A percentile compares a stretch with the other conserved stretches of the same genome.
Conservation (phyloP, 2,113 vertebrate genomes). For the Regulus satrapa region DNA sequence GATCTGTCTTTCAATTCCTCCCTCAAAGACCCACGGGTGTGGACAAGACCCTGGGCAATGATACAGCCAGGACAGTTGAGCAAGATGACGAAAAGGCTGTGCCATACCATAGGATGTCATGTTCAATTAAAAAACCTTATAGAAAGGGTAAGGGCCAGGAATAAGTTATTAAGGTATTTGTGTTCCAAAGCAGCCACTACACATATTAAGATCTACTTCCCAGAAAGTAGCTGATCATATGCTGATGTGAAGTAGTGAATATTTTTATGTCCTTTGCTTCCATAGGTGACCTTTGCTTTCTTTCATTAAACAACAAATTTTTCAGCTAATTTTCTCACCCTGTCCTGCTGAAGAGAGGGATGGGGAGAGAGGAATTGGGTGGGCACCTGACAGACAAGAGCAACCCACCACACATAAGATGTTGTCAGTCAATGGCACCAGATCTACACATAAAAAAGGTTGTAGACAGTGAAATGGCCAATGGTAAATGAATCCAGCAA, state of each 20-base stretch:
- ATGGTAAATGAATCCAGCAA: neutral
- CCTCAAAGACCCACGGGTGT: neutral
- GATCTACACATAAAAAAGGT: neutral
- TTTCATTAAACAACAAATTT: neutral
- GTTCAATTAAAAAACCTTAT: neutral
- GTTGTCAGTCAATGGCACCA: neutral
- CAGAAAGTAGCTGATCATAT: neutral
- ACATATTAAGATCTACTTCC: neutral
- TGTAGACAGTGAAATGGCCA: neutral
- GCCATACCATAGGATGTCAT: rapidly evolving
- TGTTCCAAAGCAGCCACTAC: neutral
- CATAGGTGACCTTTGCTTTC: rapidly evolving
- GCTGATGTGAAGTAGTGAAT: neutral
- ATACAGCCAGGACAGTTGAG: neutral
- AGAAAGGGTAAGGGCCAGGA: rapidly evolving
- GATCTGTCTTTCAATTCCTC: neutral
- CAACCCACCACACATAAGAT: neutral
- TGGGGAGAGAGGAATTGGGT: neutral
- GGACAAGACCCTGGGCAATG: neutral
- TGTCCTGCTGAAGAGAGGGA: neutral
- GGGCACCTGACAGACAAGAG: neutral
- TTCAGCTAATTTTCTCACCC: neutral
- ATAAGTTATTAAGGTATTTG: neutral
- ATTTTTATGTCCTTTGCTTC: neutral
- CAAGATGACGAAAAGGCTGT: neutral